Conservation (phyloP, 2,888 invertebrate species). For the Cephus sareptanus region DNA sequence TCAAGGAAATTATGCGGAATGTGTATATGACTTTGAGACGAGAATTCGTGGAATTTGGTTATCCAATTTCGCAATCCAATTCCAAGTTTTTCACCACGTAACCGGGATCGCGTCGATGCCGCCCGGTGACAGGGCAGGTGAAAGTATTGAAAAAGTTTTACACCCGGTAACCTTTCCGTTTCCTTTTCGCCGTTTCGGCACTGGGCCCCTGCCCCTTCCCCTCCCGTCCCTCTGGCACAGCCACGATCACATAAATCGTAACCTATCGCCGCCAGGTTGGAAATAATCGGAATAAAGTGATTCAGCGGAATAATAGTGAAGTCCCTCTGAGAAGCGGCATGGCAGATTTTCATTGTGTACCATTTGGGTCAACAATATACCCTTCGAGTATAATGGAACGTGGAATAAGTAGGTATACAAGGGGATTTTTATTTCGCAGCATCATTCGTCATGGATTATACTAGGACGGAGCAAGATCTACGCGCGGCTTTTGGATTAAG, state of each 20-base stretch:
- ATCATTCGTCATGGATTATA: constrained; percentile 52
- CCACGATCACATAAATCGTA: constrained; percentile 2
- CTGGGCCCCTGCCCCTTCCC: not conserved
- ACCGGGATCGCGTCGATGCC: not conserved
- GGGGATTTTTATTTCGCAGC: constrained; percentile 48
- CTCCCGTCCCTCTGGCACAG: not conserved
- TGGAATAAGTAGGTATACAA: constrained; percentile 48
- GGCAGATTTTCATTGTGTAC: constrained; percentile 44
- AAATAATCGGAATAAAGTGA: constrained; percentile 57
- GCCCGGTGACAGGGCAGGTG: not conserved
- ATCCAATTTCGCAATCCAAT: not conserved
- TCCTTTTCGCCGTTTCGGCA: not conserved
- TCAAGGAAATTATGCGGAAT: not conserved
- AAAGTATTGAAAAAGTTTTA: constrained; percentile 29
- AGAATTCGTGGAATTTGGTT: not conserved
- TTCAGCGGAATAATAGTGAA: constrained; percentile 48
- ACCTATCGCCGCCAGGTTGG: constrained; percentile 48
- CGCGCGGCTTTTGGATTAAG: constrained; percentile 33
- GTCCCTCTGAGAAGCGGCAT: constrained; percentile 19
- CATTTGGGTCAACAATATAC: constrained; percentile 55
- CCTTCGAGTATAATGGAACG: constrained; percentile 46
- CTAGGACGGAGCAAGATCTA: constrained; percentile 27
- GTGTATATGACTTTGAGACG: not conserved
- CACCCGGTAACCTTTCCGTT: constrained; percentile 21
- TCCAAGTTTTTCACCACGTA: not conserved